These are phyloP conservation scores for Podilymbus podiceps DNA, from an alignment of 2,113 vertebrate genomes.

Conservation along the genomic window DNA sequence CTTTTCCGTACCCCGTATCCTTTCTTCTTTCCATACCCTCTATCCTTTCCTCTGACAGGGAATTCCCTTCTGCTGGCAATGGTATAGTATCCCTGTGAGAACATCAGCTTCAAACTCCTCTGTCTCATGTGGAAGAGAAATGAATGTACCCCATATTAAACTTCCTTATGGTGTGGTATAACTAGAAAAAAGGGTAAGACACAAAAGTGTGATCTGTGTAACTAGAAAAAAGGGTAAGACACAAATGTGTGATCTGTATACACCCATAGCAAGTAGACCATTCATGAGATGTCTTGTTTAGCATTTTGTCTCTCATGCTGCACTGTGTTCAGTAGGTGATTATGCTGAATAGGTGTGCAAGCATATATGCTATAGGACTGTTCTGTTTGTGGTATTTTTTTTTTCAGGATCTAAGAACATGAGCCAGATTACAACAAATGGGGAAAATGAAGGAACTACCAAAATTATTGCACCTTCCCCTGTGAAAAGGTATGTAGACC, in stretches of 20 bases:
- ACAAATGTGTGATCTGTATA: neutral
- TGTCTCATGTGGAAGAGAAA: neutral
- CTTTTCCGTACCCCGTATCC: neutral
- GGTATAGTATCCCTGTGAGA: neutral
- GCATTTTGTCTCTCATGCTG: neutral
- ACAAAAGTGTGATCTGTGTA: neutral
- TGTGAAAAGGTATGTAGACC: slow-evolving; percentile 76
- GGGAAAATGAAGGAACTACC: slow-evolving; percentile 77
- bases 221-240: neutral
- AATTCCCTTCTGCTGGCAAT: neutral
- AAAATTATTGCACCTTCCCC: slow-evolving; percentile 80
- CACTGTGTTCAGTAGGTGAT: neutral
- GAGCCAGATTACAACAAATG: slow-evolving; percentile 65
- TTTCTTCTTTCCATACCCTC: neutral
- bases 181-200: neutral
- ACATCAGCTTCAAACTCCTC: neutral
- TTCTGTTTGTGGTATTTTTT: neutral
- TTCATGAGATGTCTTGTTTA: neutral
- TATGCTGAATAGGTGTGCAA: neutral
- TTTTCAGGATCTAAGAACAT: slow-evolving; percentile 70
- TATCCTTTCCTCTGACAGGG: neutral
- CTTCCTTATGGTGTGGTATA: neutral
- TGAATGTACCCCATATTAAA: neutral
- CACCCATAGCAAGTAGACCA: neutral
- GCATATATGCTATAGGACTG: neutral